phyloP scores from a whole-genome alignment of 2,888 invertebrate genomes.

The Psylliodes chrysocephalus region DNA sequence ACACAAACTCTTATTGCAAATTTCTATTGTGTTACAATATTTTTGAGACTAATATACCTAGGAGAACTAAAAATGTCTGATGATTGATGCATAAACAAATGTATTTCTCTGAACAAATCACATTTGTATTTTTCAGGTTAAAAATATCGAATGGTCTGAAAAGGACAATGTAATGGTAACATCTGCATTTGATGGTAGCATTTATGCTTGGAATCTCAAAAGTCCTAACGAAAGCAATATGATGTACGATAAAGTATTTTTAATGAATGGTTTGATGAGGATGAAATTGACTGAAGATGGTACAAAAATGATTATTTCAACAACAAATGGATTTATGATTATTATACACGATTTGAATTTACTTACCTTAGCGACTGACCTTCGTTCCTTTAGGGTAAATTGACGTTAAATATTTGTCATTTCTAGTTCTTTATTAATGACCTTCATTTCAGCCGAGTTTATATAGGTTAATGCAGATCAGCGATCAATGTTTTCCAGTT shows the following conservation, averaged over 20 bases:
- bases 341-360: constrained; percentile 90
- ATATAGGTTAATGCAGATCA: constrained; percentile 89
- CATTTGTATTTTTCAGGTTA: too few species aligned
- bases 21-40: too few species aligned
- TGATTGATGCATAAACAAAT: too few species aligned
- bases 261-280: constrained; percentile 86
- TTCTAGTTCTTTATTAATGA: too few species aligned
- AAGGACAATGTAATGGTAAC: constrained; percentile 87
- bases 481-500: constrained; percentile 82
- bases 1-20: too few species aligned
- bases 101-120: too few species aligned
- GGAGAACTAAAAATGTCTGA: too few species aligned
- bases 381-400: constrained; percentile 83
- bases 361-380: constrained; percentile 79
- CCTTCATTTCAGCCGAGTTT: constrained; percentile 77
- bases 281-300: constrained; percentile 88
- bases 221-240: constrained; percentile 82
- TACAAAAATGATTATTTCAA: constrained; percentile 88
- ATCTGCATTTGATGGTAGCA: constrained; percentile 92
- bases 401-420: background rate
- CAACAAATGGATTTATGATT: constrained; percentile 89
- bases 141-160: constrained; percentile 92
- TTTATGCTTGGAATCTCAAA: constrained; percentile 95
- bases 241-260: constrained; percentile 84
- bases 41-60: too few species aligned